Base-by-base conservation (phyloP, 2,797 vertebrate species). In the Molothrus aeneus region DNA sequence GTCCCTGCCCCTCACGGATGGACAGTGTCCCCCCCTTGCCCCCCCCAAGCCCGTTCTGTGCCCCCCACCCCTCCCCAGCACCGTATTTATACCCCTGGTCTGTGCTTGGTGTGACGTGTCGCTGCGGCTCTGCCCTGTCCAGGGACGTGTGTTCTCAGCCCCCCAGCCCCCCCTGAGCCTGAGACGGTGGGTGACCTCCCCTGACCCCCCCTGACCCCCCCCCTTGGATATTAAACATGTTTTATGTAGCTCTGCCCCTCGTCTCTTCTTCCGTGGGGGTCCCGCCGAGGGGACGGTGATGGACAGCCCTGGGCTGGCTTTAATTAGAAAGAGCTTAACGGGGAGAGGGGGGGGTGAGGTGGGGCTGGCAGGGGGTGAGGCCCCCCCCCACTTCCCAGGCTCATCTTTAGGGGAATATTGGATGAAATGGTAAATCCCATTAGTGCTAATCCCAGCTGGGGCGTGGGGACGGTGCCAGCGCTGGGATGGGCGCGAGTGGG, bases 141-240 rank as follows among this genome's bases (percentile, higher is more conserved):
- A 59, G 93, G 92, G 92, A 87, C 78, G 93, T 92, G 83, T 89
- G 77, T 86, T 66, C 83, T 60, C 34, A 15, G 63, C 86, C 86
- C 54, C 90, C 88, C 66, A 19, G 18, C 48, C 48, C 48, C 26
- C 60, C 88, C 56, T 11, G 34, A 34, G 65, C 65, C 65, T 69
- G 86, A 92, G 96, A 92, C 69, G 93, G 96, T 97, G 96, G 93
- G 70, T 85, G 95, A 96, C 97, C 61, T 86, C 90, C 96, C 40
- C 40, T 43, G 86, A 93, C 48, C 48, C 95, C 90, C 96, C 38
- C 38, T 42, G 85, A 92, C 22, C 48, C 95, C 97, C 96, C 96
- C 94, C 96, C 97, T 97, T 98, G 97, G 97, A 97, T 97, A 98
- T 98, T 97, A 98, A 98, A 98, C 96, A 95, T 97, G 97, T 98